These are phyloP conservation scores for Coregonus sp. DNA, from an alignment of 2,797 vertebrate genomes.

Conservation along the genomic window DNA sequence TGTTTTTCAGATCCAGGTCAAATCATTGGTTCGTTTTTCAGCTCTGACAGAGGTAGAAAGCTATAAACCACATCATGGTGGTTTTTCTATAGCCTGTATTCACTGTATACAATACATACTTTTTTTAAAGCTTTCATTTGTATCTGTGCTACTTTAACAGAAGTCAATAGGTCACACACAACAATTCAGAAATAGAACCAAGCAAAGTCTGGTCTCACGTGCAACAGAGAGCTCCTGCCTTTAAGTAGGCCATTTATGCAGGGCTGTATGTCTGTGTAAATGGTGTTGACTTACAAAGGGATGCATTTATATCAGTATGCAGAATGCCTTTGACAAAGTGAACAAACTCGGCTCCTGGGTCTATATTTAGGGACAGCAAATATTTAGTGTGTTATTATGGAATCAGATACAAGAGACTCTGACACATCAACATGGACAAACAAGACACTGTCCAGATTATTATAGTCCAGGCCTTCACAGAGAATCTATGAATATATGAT, in stretches of 20 bases:
- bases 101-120: background rate
- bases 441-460: background rate
- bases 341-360: constrained; percentile 12
- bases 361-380: constrained; percentile 66
- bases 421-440: constrained; percentile 8
- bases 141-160: background rate
- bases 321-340: constrained; percentile 41
- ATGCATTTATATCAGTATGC: constrained; percentile 28
- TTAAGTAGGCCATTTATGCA: constrained; percentile 50
- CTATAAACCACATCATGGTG: no score
- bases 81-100: background rate
- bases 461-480: background rate
- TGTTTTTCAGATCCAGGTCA: background rate
- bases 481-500: background rate
- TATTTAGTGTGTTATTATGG: constrained; percentile 46
- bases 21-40: background rate
- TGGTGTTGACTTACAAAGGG: constrained; percentile 63
- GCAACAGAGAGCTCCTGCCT: constrained; percentile 22
- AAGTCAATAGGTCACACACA: constrained; percentile 2
- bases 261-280: constrained; percentile 15
- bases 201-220: constrained; percentile 22
- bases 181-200: background rate
- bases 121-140: background rate
- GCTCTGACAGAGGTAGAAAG: no score
- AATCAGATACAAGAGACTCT: constrained; percentile 38